phyloP scores from a whole-genome alignment of 2,888 invertebrate species.

The Crematogaster levior region DNA sequence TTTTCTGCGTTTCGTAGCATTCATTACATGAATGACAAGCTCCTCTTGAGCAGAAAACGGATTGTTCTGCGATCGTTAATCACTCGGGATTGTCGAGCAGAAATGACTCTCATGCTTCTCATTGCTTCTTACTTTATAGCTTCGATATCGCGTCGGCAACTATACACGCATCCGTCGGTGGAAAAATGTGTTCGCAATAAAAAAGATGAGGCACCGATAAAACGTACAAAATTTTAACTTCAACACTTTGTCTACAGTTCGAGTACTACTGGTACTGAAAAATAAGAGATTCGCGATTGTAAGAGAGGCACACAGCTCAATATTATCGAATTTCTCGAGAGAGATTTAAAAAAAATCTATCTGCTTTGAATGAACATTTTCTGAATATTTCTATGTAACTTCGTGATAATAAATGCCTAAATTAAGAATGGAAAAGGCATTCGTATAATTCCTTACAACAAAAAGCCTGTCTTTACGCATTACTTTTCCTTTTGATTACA shows the following conservation, averaged over 20 bases:
- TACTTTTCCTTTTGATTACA: background rate
- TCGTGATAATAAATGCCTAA: background rate
- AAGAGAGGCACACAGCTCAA: slow-evolving; percentile 7
- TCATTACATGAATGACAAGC: slow-evolving; percentile 44
- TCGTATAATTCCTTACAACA: background rate
- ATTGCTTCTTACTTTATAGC: slow-evolving; percentile 18
- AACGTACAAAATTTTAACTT: slow-evolving; percentile 15
- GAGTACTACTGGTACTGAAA: background rate
- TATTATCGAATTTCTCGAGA: background rate
- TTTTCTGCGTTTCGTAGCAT: background rate
- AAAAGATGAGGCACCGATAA: slow-evolving; percentile 17
- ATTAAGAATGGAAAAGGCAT: background rate
- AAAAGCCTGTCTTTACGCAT: too few species aligned
- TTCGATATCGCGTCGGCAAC: background rate
- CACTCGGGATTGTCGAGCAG: background rate
- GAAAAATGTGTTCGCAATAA: slow-evolving; percentile 7
- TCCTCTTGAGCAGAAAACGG: background rate
- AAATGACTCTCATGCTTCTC: slow-evolving; percentile 19
- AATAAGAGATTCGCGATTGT: background rate
- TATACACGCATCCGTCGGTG: background rate
- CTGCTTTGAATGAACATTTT: background rate
- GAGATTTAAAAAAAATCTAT: background rate
- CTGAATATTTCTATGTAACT: background rate
- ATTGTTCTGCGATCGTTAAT: slow-evolving; percentile 11
- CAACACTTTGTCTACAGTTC: slow-evolving; percentile 12